Evolutionary conservation across 2,113 vertebrate genomes (phyloP), one percentile per base, ranked within the genome.

Genomic region (Dryoscopus gambensis): DNA sequence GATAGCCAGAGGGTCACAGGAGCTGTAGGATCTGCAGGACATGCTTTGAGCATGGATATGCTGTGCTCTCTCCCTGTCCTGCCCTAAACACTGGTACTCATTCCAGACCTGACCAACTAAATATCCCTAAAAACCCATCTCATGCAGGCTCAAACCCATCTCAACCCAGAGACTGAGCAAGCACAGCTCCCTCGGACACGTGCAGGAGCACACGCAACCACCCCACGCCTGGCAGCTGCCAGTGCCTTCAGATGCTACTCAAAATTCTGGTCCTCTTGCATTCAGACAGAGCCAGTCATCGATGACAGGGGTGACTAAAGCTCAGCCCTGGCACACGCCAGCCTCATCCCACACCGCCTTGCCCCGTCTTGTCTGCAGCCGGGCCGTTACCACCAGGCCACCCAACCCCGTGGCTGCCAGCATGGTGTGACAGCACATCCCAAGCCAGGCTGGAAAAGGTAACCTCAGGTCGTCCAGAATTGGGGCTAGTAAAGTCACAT

Each of bases 201-300:
- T 93, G 92, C 78, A 73, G 75, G 56, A 79, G 82, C 53, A 12
- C 92, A 93, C 11, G 2, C 75, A 84, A 4, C 75, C 21, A 1
- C 53, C 47, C 23, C 1, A 20, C 7, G 69, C 73, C 69, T 55
- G 63, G 47, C 82, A 93, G 70, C 42, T 0, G 0, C 62, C 80
- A 16, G 42, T 5, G 35, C 89, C 74, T 73, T 79, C 2, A 0
- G 67, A 87, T 42, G 78, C 78, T 11, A 2, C 82, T 59, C 59
- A 93, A 18, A 95, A 64, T 53, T 69, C 89, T 87, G 84, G 46
- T 73, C 71, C 71, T 95, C 89, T 94, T 20, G 52, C 93, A 78
- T 96, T 95, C 92, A 93, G 46, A 37, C 6, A 11, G 67, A 83
- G 75, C 18, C 87, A 96, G 87, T 96, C 95, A 94, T 44, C 8